phyloP scores from a whole-genome alignment of 2,888 invertebrate genomes.

The Fabriciana adippe region DNA sequence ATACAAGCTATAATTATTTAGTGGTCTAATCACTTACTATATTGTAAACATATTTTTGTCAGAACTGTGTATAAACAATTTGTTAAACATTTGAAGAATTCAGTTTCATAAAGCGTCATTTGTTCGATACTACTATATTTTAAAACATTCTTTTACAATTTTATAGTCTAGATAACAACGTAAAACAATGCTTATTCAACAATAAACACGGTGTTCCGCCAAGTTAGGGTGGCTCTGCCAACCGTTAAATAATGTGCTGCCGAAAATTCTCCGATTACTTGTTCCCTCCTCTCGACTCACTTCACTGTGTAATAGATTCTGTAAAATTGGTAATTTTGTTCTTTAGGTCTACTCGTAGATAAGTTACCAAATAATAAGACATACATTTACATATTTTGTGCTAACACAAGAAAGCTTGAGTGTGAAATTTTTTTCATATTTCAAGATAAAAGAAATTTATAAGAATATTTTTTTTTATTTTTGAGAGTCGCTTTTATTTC shows the following conservation, averaged over 20 bases:
- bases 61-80: too few species aligned
- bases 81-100: too few species aligned
- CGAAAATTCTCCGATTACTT: slow-evolving; percentile 11
- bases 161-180: slow-evolving; percentile 4
- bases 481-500: too few species aligned
- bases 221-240: slow-evolving; percentile 6
- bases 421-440: background rate
- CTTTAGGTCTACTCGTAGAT: background rate
- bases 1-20: too few species aligned
- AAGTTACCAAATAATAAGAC: too few species aligned
- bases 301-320: slow-evolving; percentile 21
- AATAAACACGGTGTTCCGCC: slow-evolving; percentile 22
- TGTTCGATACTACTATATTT: background rate
- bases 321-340: slow-evolving; percentile 1
- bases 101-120: too few species aligned
- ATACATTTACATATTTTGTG: too few species aligned
- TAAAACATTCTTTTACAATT: background rate
- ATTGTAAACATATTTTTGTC: too few species aligned
- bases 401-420: too few species aligned
- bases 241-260: slow-evolving; percentile 25
- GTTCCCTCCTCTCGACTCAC: slow-evolving; percentile 16
- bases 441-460: background rate
- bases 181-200: slow-evolving; percentile 9
- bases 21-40: too few species aligned
- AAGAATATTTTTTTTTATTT: too few species aligned